Base-by-base conservation (phyloP, 2,888 invertebrate species). In the Stenichneumon culpator region DNA sequence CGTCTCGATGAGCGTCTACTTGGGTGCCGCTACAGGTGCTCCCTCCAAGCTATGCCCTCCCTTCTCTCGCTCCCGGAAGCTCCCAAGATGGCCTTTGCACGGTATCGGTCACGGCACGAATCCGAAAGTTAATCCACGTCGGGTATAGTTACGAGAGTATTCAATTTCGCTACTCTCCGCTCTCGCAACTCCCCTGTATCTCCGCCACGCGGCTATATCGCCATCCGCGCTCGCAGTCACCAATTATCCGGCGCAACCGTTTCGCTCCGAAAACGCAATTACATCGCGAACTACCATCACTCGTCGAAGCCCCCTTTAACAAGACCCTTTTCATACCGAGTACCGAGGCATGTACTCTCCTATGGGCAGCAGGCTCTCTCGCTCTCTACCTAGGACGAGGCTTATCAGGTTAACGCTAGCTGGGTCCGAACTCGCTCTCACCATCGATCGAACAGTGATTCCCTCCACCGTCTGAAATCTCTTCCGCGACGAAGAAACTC, bases 41-140 rank as follows among this genome's bases (percentile, higher is more conserved):
- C 79, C 65, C 85, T 54, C 50, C 65, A 70, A 36, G 1, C n/a
- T 32, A 9, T 11, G 0, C 28, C 54, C 19, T 0, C 63, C 14
- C 4, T 2, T 36, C 36, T 36, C 36, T n/a, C 57, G 39, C 52
- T 25, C 47, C 14, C 73, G 68, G 82, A 77, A 79, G 74, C 81
- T 69, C 67, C 52, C 79, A 84, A 86, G 78, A 87, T 84, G 79
- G 80, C 69, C 69, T 52, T 19, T 65, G 44, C 19, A 73, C 75
- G 57, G 47, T 73, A 22, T 19, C 22, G 79, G 47, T 80, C 83
- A 81, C 78, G 47, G 36, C 84, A 77, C 69, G 78, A 88, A 79
- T 86, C 84, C 72, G 60, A 86, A 88, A 89, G 86, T 89, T 84
- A 86, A 88, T 88, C 84, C 84, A 75, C 67, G 74, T 39, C 47